phyloP scores from a whole-genome alignment of 2,797 vertebrate species.

The Chloroceryle amazona region DNA sequence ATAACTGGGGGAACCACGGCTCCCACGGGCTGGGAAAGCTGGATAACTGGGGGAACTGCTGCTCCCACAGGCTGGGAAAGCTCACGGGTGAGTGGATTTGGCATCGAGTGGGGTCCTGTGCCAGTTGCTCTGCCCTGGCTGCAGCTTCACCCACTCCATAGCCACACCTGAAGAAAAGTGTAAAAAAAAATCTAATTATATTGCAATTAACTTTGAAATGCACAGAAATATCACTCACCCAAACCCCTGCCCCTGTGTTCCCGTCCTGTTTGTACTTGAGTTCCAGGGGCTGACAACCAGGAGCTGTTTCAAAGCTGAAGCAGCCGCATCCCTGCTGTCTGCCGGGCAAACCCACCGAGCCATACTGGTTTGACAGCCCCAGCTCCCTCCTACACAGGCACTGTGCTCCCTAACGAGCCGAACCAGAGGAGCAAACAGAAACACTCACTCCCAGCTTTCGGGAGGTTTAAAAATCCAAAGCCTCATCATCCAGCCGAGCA shows the following conservation, averaged over 20 bases:
- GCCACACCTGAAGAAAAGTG: rapidly evolving
- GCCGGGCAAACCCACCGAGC: background rate
- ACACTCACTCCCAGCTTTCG: rapidly evolving
- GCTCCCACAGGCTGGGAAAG: background rate
- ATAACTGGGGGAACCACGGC: background rate
- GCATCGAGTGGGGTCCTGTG: background rate
- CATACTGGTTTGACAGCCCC: background rate
- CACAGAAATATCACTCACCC: rapidly evolving
- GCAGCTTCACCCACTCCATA: rapidly evolving
- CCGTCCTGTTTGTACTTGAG: background rate
- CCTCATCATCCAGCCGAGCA: background rate
- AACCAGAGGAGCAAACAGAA: background rate
- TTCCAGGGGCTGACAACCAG: background rate
- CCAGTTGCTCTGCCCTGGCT: background rate
- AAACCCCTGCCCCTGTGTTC: rapidly evolving
- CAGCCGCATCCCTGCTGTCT: rapidly evolving
- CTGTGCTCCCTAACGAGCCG: background rate
- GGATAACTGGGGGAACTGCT: background rate
- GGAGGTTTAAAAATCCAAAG: background rate
- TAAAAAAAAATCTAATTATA: rapidly evolving
- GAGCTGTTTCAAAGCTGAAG: background rate
- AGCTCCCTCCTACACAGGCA: background rate
- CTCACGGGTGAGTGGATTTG: rapidly evolving
- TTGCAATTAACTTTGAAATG: rapidly evolving
- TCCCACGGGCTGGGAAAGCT: background rate